Evolutionary conservation across 2,888 invertebrate species (phyloP).

Genomic region (Biston stratarius): DNA sequence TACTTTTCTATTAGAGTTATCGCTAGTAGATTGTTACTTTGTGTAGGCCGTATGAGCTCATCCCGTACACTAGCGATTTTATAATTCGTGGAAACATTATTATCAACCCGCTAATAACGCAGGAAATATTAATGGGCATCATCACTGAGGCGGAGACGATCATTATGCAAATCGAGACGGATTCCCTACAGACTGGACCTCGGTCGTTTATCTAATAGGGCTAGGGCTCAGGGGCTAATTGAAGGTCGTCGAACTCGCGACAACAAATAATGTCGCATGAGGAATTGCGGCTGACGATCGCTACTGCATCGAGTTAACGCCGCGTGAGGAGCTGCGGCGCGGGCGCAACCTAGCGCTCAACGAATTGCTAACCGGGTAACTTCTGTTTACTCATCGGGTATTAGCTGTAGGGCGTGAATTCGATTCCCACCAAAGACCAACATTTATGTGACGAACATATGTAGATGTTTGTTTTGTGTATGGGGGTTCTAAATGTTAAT

Average conservation of each 20-base stretch:
- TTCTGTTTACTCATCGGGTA: neutral
- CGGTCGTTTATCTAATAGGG: constrained; percentile 71
- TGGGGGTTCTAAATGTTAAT: no score
- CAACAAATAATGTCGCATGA: constrained; percentile 63
- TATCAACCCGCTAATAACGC: constrained; percentile 58
- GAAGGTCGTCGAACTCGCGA: constrained; percentile 68
- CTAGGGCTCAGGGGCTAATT: constrained; percentile 72
- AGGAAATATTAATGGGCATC: constrained; percentile 69
- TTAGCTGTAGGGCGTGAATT: no score
- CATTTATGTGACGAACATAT: no score
- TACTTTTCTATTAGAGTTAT: no score
- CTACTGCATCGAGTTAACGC: constrained; percentile 23
- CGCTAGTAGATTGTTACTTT: no score
- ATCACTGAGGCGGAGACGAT: constrained; percentile 62
- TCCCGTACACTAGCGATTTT: constrained; percentile 41
- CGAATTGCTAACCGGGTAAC: neutral
- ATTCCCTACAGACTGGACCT: constrained; percentile 53
- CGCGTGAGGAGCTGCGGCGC: neutral
- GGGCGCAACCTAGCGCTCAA: constrained; percentile 3
- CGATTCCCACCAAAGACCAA: no score
- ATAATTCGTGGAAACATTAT: constrained; percentile 57
- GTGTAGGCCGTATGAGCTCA: neutral
- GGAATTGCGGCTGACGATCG: constrained; percentile 55
- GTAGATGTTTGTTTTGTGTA: no score
- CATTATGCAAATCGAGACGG: constrained; percentile 73